Evolutionary conservation across 2,888 invertebrate genomes (phyloP).

Genomic region (Pandemis cinnamomeana): DNA sequence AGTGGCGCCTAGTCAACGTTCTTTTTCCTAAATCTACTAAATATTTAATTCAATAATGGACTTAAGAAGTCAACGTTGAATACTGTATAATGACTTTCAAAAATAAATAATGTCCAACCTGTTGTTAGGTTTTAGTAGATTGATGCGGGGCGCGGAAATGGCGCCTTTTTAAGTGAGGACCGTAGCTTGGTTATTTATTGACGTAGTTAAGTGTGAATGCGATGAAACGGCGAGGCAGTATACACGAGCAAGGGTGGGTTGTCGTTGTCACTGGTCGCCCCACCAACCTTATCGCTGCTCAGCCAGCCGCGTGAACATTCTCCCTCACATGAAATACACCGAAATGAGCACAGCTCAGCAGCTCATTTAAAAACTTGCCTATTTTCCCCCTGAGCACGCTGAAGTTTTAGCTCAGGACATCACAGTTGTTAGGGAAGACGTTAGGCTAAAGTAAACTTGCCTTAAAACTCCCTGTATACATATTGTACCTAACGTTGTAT

Average conservation of each 20-base stretch:
- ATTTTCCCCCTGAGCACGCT: background rate
- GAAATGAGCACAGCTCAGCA: conserved; percentile 20
- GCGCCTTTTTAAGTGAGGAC: background rate
- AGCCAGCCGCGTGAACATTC: conserved; percentile 32
- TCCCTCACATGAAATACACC: conserved; percentile 19
- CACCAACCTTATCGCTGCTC: conserved; percentile 27
- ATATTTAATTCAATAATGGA: conserved; percentile 1
- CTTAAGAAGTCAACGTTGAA: background rate
- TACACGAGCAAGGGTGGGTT: background rate
- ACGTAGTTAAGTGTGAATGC: background rate
- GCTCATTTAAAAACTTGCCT: conserved; percentile 2
- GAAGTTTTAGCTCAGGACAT: background rate
- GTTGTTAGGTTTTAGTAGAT: background rate
- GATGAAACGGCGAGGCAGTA: background rate
- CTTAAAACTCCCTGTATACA: conserved; percentile 11
- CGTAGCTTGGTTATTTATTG: background rate
- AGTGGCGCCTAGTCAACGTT: background rate
- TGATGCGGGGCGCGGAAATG: background rate
- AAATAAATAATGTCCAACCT: background rate
- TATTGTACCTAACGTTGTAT: conserved; percentile 22
- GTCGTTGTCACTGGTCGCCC: conserved; percentile 5
- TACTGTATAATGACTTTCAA: background rate
- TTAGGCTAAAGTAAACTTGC: background rate
- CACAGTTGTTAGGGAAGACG: background rate
- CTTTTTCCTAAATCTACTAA: background rate